A percentile compares a stretch with the other conserved stretches of the same genome.
These are phyloP conservation scores for Papilio dardanus DNA, from an alignment of 1,140 invertebrate species.

Conservation along the genomic window DNA sequence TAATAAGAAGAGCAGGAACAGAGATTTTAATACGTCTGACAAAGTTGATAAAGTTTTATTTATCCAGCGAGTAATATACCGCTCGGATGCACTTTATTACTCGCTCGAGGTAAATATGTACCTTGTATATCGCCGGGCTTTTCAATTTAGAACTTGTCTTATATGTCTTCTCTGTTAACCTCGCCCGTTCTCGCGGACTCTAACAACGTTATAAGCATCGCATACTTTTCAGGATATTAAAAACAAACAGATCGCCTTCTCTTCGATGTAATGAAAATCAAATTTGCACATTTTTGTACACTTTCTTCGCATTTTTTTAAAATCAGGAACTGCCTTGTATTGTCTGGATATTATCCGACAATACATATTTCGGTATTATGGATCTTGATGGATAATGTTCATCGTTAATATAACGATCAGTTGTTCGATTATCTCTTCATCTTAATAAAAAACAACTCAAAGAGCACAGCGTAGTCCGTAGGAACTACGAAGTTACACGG, in stretches of 20 bases:
- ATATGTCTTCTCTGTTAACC: constrained; percentile 34
- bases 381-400: neutral
- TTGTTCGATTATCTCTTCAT: neutral
- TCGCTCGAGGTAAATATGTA: constrained; percentile 25
- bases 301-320: neutral
- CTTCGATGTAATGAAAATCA: constrained; percentile 52
- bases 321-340: neutral
- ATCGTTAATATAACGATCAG: neutral
- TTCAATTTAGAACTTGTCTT: constrained; percentile 37
- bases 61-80: constrained; percentile 32
- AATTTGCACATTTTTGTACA: constrained; percentile 45
- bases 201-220: constrained; percentile 40
- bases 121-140: constrained; percentile 32
- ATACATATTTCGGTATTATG: neutral
- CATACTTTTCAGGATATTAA: constrained; percentile 46
- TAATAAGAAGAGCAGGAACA: neutral
- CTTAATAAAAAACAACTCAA: neutral
- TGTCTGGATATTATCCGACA: too few relatives aligned
- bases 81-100: constrained; percentile 31
- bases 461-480: neutral
- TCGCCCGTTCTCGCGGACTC: constrained; percentile 17
- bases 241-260: constrained; percentile 47
- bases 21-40: constrained; percentile 31
- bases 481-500: neutral
- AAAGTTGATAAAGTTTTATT: constrained; percentile 37